Conservation (phyloP, 1,140 invertebrate species). For the Lepidurus couesii region DNA sequence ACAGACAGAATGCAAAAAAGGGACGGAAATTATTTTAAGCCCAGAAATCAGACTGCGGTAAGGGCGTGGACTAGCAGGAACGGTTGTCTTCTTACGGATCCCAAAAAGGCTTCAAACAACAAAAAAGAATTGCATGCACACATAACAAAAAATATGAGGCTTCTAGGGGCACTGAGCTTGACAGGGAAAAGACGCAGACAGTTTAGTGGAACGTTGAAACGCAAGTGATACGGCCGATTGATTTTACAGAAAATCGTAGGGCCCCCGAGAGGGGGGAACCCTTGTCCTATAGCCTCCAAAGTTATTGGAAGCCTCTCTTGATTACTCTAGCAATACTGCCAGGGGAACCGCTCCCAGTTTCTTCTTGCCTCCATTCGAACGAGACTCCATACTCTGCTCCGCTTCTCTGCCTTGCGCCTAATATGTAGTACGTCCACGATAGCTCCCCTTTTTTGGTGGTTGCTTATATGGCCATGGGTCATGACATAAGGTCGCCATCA, state of each 20-base stretch:
- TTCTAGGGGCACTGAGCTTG: too few relatives aligned
- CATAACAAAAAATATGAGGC: too few relatives aligned
- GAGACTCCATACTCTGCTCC: background rate
- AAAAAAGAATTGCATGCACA: background rate
- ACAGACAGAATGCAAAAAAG: background rate
- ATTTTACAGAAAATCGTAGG: background rate
- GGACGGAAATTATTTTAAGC: slow-evolving; percentile 16
- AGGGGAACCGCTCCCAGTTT: slow-evolving; percentile 12
- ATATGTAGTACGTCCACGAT: background rate
- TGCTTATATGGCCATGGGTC: background rate
- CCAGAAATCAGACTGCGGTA: background rate
- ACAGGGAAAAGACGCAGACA: too few relatives aligned
- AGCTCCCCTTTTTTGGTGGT: background rate
- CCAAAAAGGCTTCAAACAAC: background rate
- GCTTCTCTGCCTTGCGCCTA: too few relatives aligned
- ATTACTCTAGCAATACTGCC: background rate
- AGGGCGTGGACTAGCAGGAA: background rate
- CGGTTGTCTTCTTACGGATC: background rate
- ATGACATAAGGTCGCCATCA: background rate
- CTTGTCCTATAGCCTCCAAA: background rate
- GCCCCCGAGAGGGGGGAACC: background rate
- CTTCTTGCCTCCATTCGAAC: background rate
- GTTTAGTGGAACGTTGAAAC: background rate
- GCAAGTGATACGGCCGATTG: slow-evolving; percentile 2
- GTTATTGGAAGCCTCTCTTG: slow-evolving; percentile 14